Evolutionary conservation across 92 coral and sea anemone genomes (phyloP), one percentile per base, ranked within the genome.

Genomic region (Parazoanthus atlanticus): DNA sequence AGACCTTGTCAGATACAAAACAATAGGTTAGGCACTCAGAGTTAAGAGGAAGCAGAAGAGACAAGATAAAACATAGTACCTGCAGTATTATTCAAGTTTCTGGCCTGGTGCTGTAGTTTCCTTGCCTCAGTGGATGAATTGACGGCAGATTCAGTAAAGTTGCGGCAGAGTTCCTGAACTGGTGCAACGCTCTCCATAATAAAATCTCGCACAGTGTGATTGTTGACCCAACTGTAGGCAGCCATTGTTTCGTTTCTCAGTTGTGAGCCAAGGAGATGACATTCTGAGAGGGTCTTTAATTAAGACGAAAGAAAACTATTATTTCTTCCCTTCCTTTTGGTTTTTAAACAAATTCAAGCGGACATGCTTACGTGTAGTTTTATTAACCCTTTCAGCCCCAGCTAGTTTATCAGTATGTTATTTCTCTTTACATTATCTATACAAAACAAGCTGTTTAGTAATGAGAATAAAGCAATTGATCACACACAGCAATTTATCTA

Each of bases 151-250:
- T 76, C 76, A 16, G 93, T 89, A 9, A 92, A 74, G 83, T 92
- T 92, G 32, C 85, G 88, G 87, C 98, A 96, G 34, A 89, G 84
- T 23, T 88, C 83, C 81, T 89, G 91, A n/a, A 91, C 89, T 29
- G 98, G 98, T 71, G 90, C 88, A 69, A 96, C 91, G 41, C 91
- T 89, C 12, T 75, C 82, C 46, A 70, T 71, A 76, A 95, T 88
- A 89, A 81, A 91, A 65, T 93, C 82, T n/a, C 90, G 91, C 83
- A 95, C 90, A 25, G 95, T 91, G 78, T 82, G 92, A 74, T 95
- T 95, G 61, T 82, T 92, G 30, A 89, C 86, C 64, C 86, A 61
- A 17, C 80, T 92, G 41, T 89, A 88, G 49, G 85, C 88, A 54
- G 90, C 89, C 65, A 76, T 71, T 12, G 95, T 90, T 69, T 86